phyloP scores from a whole-genome alignment of 2,113 vertebrate genomes.

The Hystrix cristata region DNA sequence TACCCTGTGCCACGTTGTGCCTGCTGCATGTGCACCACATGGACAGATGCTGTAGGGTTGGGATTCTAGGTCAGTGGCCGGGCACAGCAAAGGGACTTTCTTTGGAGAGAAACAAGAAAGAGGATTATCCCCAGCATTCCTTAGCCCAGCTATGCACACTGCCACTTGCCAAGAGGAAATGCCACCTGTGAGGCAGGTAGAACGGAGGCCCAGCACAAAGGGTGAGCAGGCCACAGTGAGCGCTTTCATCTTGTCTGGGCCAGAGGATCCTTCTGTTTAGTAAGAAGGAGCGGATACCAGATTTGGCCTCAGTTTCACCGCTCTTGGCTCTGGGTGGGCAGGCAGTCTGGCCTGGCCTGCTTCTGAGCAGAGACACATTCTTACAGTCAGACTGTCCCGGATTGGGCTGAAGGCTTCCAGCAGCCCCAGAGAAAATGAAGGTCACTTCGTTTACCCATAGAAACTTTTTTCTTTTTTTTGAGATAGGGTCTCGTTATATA shows the following conservation, averaged over 20 bases:
- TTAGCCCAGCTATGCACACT: constrained; percentile 80
- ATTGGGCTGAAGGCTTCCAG: neutral
- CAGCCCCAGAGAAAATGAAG: constrained; percentile 17
- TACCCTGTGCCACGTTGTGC: neutral
- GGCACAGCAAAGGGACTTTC: constrained; percentile 58
- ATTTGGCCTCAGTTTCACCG: neutral
- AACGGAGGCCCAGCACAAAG: constrained; percentile 43
- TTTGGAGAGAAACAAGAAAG: constrained; percentile 68
- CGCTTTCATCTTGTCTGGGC: neutral
- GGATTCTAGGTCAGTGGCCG: constrained; percentile 63
- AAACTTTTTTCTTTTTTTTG: neutral
- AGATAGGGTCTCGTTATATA: neutral
- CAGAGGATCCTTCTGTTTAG: constrained; percentile 6
- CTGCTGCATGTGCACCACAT: neutral
- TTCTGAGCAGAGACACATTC: neutral
- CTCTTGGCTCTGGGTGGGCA: neutral
- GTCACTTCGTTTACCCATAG: neutral
- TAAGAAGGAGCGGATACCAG: neutral
- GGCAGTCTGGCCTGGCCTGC: neutral
- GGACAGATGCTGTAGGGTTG: neutral
- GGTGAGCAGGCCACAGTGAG: neutral
- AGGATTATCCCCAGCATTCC: constrained; percentile 82
- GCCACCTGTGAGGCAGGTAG: constrained; percentile 64
- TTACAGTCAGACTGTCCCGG: neutral
- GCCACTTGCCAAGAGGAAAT: constrained; percentile 83